phyloP scores from a whole-genome alignment of 2,113 vertebrate genomes.

The Cisticola juncidis region DNA sequence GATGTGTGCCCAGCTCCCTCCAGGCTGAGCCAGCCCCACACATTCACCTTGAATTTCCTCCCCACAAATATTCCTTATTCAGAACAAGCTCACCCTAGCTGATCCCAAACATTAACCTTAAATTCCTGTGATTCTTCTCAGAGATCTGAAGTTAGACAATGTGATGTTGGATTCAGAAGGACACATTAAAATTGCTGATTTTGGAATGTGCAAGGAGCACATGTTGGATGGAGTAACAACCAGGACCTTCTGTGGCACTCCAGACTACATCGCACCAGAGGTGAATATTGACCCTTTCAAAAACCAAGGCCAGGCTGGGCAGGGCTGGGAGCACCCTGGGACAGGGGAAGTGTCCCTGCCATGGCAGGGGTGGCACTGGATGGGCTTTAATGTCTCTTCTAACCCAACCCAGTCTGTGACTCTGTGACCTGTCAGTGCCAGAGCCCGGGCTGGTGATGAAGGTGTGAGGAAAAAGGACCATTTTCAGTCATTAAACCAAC shows the following conservation, averaged over 20 bases:
- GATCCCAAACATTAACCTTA: neutral
- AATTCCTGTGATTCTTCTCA: conserved; percentile 57
- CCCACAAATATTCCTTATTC: neutral
- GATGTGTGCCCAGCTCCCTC: neutral
- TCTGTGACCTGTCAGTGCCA: neutral
- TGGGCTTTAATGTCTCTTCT: neutral
- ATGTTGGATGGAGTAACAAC: conserved; percentile 88
- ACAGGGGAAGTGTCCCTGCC: neutral
- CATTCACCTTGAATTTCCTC: neutral
- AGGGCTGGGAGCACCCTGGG: neutral
- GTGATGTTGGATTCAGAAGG: conserved; percentile 96
- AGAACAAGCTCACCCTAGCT: neutral
- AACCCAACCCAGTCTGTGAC: neutral
- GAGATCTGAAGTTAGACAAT: conserved; percentile 96
- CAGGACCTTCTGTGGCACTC: conserved; percentile 96
- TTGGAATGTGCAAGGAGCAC: conserved; percentile 98
- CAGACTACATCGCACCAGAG: conserved; percentile 98
- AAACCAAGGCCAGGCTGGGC: too few relatives aligned
- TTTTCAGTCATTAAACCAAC: neutral
- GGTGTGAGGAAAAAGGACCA: neutral
- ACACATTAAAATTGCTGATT: conserved; percentile 98
- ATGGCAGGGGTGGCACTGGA: accelerated
- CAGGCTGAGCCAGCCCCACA: accelerated
- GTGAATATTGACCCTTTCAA: conserved; percentile 65
- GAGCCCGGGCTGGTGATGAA: neutral